phyloP scores from a whole-genome alignment of 1,140 invertebrate genomes.

The Plectrocnemia conspersa region DNA sequence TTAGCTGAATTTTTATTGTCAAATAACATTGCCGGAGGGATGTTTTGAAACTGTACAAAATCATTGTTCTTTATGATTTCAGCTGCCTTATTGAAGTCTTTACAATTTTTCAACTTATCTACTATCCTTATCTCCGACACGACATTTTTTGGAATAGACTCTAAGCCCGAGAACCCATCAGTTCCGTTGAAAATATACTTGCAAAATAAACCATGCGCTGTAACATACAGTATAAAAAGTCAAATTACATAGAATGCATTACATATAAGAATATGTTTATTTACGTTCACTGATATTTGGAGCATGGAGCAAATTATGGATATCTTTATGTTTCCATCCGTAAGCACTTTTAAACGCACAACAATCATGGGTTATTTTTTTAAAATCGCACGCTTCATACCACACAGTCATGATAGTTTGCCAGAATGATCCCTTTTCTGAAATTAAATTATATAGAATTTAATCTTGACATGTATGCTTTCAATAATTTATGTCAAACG shows the following conservation, averaged over 20 bases:
- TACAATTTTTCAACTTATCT: conserved; percentile 1
- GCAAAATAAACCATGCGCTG: background rate
- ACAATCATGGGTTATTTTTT: conserved; percentile 1
- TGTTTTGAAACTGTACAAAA: background rate
- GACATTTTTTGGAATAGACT: background rate
- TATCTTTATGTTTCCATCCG: conserved; percentile 16
- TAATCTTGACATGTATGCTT: too few species aligned
- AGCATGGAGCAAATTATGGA: conserved; percentile 5
- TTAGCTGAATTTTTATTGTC: conserved; percentile 2
- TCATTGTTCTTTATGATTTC: background rate
- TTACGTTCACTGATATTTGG: background rate
- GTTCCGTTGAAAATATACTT: conserved; percentile 6
- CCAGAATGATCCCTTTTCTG: conserved; percentile 13
- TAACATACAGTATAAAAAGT: background rate
- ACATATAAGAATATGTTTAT: background rate
- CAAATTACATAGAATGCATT: background rate
- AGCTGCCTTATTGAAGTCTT: conserved; percentile 1
- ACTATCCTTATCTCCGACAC: background rate
- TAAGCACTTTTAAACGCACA: background rate
- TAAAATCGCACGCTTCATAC: conserved; percentile 1
- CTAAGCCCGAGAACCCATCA: background rate
- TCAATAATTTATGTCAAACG: too few species aligned
- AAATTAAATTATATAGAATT: conserved; percentile 1
- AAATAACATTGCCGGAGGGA: conserved; percentile 1
- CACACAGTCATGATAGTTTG: conserved; percentile 17